phyloP scores from a whole-genome alignment of 2,797 vertebrate genomes.

The Acestrorhynchus altus region DNA sequence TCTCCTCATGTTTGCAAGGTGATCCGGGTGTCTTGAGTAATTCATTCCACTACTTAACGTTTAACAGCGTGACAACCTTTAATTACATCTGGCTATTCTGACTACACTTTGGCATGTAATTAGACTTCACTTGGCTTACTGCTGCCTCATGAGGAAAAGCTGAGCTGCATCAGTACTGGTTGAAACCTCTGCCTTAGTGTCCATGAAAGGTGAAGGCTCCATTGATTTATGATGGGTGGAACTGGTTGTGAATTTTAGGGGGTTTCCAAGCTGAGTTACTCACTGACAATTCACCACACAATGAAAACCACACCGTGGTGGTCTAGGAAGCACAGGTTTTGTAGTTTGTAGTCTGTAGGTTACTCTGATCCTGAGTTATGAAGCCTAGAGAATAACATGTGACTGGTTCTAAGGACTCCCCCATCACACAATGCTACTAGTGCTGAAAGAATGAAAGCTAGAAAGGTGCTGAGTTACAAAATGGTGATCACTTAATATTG shows the following conservation, averaged over 20 bases:
- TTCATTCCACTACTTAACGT: constrained; percentile 9
- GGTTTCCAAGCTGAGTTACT: too few relatives aligned
- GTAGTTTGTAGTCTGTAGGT: too few relatives aligned
- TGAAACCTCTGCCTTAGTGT: neutral
- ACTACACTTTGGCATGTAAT: constrained; percentile 43
- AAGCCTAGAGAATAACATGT: too few relatives aligned
- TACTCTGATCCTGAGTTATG: too few relatives aligned
- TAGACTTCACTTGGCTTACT: constrained; percentile 20
- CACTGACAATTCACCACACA: neutral
- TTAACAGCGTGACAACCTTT: constrained; percentile 18
- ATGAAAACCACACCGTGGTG: too few relatives aligned
- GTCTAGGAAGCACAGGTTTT: too few relatives aligned
- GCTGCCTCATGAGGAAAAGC: constrained; percentile 19
- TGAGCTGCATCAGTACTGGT: neutral
- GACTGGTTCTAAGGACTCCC: too few relatives aligned
- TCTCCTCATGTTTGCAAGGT: constrained; percentile 16
- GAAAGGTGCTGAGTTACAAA: too few relatives aligned
- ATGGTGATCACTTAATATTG: too few relatives aligned
- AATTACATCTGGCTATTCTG: constrained; percentile 41
- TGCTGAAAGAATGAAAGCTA: too few relatives aligned
- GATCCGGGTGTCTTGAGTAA: constrained; percentile 11
- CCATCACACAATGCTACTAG: too few relatives aligned
- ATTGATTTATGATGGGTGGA: neutral
- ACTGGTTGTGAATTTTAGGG: neutral
- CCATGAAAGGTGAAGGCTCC: neutral